A percentile compares a stretch with the other conserved stretches of the same genome.
Evolutionary conservation across 2,888 invertebrate species (phyloP).

Genomic region (Limnephilus marmoratus): DNA sequence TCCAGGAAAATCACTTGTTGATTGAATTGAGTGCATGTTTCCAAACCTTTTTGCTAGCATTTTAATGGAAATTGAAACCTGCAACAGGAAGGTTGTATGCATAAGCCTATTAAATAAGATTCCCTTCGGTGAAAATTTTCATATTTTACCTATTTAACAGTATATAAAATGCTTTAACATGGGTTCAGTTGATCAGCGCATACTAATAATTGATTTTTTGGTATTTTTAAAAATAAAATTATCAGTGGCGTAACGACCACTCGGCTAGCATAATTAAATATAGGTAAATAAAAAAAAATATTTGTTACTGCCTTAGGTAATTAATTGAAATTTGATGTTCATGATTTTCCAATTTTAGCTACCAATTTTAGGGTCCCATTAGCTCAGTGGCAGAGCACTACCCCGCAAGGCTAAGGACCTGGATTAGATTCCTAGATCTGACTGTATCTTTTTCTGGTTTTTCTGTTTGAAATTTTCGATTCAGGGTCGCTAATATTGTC

Average conservation of each 20-base stretch:
- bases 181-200: background rate
- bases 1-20: background rate
- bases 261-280: background rate
- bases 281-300: too few relatives aligned
- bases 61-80: background rate
- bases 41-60: background rate
- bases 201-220: background rate
- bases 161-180: background rate
- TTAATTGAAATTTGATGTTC: too few relatives aligned
- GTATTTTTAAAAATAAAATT: too few relatives aligned
- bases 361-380: too few relatives aligned
- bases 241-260: background rate
- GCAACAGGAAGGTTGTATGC: background rate
- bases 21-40: background rate
- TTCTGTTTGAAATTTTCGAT: too few relatives aligned
- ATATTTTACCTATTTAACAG: background rate
- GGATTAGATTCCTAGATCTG: too few relatives aligned
- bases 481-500: too few relatives aligned
- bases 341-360: too few relatives aligned
- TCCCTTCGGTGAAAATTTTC: background rate
- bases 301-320: too few relatives aligned
- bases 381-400: too few relatives aligned
- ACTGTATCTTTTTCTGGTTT: too few relatives aligned
- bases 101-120: background rate
- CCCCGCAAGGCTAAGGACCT: too few relatives aligned